phyloP scores from a whole-genome alignment of 2,797 vertebrate species.

The Emys orbicularis region DNA sequence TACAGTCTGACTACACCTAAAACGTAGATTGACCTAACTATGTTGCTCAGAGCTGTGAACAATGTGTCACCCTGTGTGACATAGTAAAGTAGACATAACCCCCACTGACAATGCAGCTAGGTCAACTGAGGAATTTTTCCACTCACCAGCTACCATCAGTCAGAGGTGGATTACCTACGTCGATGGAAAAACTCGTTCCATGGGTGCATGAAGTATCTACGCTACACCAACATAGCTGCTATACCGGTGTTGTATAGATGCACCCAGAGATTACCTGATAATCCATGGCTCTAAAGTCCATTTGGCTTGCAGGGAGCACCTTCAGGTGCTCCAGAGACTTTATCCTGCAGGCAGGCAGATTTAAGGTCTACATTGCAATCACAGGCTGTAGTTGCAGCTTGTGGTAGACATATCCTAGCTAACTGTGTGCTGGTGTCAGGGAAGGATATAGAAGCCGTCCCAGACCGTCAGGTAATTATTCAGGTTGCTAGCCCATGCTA shows the following conservation, averaged over 20 bases:
- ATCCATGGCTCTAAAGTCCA: neutral
- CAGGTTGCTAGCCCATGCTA: neutral
- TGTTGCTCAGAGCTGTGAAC: neutral
- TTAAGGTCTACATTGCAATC: neutral
- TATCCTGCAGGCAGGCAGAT: neutral
- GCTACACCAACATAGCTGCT: neutral
- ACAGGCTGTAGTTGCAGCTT: neutral
- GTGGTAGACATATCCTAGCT: neutral
- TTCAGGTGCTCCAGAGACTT: neutral
- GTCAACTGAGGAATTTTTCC: neutral
- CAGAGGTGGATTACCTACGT: neutral
- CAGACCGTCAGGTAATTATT: neutral
- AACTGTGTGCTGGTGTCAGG: neutral
- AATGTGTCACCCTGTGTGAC: neutral
- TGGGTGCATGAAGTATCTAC: neutral
- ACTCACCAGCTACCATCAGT: neutral
- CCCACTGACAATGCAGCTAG: neutral
- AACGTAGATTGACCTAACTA: accelerated
- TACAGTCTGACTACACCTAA: neutral
- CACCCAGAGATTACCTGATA: neutral
- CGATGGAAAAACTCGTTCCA: neutral
- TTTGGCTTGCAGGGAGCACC: neutral
- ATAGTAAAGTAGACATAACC: neutral
- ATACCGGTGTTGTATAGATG: neutral
- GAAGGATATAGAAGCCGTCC: neutral